Percentiles rank a stretch among this genome's conserved stretches.
Evolutionary conservation across 2,797 vertebrate species (phyloP).

Genomic region (Malacoraja senta): DNA sequence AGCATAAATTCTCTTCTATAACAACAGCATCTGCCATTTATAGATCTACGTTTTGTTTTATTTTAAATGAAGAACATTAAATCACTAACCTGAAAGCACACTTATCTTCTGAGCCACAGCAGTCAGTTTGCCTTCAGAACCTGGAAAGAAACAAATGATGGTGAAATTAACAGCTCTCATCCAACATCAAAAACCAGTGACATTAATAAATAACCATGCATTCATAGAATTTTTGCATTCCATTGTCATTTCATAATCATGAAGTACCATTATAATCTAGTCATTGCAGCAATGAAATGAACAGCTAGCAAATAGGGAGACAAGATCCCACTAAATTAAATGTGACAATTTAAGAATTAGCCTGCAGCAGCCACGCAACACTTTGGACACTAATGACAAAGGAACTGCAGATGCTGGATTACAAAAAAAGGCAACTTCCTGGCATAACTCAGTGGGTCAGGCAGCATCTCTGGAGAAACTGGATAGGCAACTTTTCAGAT

Average conservation of each 20-base stretch:
- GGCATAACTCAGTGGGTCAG: too few relatives aligned
- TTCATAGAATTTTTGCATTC: background rate
- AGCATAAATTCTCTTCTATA: background rate
- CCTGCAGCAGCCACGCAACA: too few relatives aligned
- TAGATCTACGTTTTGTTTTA: background rate
- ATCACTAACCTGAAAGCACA: conserved; percentile 73
- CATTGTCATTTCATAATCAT: background rate
- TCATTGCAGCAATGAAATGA: background rate
- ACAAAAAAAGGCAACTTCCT: too few relatives aligned
- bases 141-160: conserved; percentile 51
- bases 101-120: conserved; percentile 89
- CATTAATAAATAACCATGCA: background rate
- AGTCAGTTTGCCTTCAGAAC: conserved; percentile 90
- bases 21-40: background rate
- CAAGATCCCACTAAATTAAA: background rate
- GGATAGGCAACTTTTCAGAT: too few relatives aligned
- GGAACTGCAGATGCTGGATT: too few relatives aligned
- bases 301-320: background rate
- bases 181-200: background rate
- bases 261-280: background rate
- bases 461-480: too few relatives aligned
- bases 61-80: background rate
- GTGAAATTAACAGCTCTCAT: background rate
- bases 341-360: too few relatives aligned
- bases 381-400: too few relatives aligned